Percentiles rank a stretch among this genome's conserved stretches.
Conservation (phyloP, 2,113 vertebrate genomes). For the Brienomyrus brachyistius region DNA sequence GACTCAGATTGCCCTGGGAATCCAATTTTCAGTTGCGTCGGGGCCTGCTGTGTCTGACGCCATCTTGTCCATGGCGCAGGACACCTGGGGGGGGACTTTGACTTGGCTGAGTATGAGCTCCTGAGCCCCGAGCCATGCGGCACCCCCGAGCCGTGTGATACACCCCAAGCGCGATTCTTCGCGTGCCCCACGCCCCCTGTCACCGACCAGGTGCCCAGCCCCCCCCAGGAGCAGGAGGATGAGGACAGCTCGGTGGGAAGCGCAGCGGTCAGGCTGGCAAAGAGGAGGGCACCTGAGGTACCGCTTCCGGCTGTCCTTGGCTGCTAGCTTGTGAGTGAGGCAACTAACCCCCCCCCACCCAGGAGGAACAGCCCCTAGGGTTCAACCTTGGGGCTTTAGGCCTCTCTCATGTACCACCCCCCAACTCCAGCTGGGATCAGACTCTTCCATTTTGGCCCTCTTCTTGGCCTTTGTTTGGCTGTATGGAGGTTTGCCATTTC, state of each 20-base stretch:
- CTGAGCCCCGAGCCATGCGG: slow-evolving; percentile 49
- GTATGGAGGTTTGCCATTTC: not conserved
- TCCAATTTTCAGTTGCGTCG: not conserved
- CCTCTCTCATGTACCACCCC: not conserved
- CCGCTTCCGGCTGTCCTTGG: slow-evolving; percentile 43
- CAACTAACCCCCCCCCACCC: slow-evolving; percentile 37
- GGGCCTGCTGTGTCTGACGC: slow-evolving; percentile 23
- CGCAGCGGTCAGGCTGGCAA: slow-evolving; percentile 52
- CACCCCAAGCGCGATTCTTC: slow-evolving; percentile 36
- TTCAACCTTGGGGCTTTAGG: not conserved
- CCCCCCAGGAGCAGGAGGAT: slow-evolving; percentile 20
- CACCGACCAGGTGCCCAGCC: slow-evolving; percentile 28
- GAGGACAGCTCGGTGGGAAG: slow-evolving; percentile 36
- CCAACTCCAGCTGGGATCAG: not conserved
- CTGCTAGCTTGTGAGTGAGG: slow-evolving; percentile 36
- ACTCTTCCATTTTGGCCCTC: not conserved
- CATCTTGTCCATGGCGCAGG: slow-evolving; percentile 51
- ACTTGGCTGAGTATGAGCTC: slow-evolving; percentile 62
- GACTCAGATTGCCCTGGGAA: not conserved
- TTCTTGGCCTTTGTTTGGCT: not conserved
- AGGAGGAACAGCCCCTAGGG: not conserved
- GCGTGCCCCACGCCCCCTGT: slow-evolving; percentile 30
- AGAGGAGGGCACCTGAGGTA: slow-evolving; percentile 70
- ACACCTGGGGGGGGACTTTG: slow-evolving; percentile 45
- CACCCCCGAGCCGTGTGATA: slow-evolving; percentile 42